phyloP scores from a whole-genome alignment of 2,113 vertebrate species.

The Oreochromis spilurus region DNA sequence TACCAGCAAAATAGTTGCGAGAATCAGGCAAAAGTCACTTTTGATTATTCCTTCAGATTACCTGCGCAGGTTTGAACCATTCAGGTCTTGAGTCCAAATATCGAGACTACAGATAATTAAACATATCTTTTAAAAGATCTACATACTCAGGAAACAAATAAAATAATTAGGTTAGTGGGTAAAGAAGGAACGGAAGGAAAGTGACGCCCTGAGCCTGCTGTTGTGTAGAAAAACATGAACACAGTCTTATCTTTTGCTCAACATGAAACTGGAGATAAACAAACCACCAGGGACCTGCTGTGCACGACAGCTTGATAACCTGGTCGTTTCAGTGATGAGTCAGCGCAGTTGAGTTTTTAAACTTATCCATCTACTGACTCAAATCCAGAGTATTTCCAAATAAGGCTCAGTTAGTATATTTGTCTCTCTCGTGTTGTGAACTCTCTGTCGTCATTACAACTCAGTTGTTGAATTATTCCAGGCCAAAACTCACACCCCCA shows the following conservation, averaged over 20 bases:
- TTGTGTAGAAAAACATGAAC: background rate
- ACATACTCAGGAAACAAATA: background rate
- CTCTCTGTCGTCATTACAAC: background rate
- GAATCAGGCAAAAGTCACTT: background rate
- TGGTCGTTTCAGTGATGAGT: background rate
- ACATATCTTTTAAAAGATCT: background rate
- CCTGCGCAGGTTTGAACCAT: background rate
- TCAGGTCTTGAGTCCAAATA: background rate
- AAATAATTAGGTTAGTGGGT: background rate
- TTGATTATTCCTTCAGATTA: background rate
- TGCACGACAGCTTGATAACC: background rate
- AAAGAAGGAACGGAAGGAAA: background rate
- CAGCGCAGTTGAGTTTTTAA: background rate
- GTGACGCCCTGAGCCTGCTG: background rate
- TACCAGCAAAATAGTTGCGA: background rate
- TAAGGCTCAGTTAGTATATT: background rate
- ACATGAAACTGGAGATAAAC: background rate
- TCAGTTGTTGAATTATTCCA: background rate
- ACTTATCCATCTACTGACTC: background rate
- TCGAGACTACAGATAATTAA: background rate
- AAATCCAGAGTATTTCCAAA: background rate
- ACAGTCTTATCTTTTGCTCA: background rate
- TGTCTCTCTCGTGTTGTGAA: background rate
- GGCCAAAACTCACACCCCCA: background rate
- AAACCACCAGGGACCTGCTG: background rate